Percentiles rank a stretch among this genome's conserved stretches.
These are phyloP conservation scores for Phengaris alcon DNA, from an alignment of 2,888 invertebrate species.

Conservation along the genomic window DNA sequence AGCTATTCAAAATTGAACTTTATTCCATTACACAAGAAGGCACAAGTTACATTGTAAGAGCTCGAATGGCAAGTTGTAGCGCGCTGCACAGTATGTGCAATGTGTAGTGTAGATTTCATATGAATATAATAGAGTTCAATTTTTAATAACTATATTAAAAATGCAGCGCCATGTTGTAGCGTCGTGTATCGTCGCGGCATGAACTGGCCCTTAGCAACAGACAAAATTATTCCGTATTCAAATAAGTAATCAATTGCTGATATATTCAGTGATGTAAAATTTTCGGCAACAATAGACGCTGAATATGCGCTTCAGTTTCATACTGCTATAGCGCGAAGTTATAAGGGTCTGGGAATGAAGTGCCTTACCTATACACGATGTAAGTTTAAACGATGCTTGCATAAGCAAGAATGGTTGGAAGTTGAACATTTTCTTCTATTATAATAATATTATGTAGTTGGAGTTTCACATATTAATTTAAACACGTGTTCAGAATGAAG, in stretches of 20 bases:
- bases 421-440: slow-evolving; percentile 20
- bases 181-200: too few species aligned
- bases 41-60: too few species aligned
- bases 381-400: slow-evolving; percentile 24
- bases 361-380: slow-evolving; percentile 17
- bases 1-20: too few species aligned
- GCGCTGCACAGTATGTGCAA: too few species aligned
- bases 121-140: too few species aligned
- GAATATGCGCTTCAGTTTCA: slow-evolving; percentile 16
- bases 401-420: slow-evolving; percentile 16
- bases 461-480: slow-evolving; percentile 14
- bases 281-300: slow-evolving; percentile 3
- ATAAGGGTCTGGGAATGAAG: slow-evolving; percentile 17
- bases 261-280: not conserved
- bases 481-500: not conserved
- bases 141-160: too few species aligned
- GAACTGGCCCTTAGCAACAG: too few species aligned
- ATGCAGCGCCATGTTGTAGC: too few species aligned
- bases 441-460: not conserved
- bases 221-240: not conserved
- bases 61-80: too few species aligned
- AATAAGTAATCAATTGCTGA: not conserved
- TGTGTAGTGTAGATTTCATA: too few species aligned
- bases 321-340: slow-evolving; percentile 13
- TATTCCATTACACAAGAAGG: too few species aligned